These are phyloP conservation scores for Drosophila nannoptera DNA, from an alignment of 1,140 invertebrate species.

Conservation along the genomic window DNA sequence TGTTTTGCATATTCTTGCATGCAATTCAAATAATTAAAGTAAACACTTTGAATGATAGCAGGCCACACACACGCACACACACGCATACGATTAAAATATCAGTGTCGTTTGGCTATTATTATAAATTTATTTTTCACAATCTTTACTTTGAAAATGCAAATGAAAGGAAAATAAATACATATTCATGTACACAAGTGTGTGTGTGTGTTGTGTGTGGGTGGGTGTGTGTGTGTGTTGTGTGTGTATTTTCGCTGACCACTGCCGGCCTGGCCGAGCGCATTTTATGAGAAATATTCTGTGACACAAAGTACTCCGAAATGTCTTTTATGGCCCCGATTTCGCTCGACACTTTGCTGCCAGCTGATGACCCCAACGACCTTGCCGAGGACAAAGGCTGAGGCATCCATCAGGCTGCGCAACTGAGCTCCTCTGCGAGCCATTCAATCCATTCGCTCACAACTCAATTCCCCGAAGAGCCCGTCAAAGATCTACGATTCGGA, in stretches of 20 bases:
- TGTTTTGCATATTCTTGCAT: conserved; percentile 22
- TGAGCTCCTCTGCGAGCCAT: too few relatives aligned
- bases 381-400: too few relatives aligned
- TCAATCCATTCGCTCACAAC: too few relatives aligned
- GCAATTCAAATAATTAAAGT: conserved; percentile 67
- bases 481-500: too few relatives aligned
- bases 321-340: conserved; percentile 32
- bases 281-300: conserved; percentile 48
- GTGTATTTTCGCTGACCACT: conserved; percentile 28
- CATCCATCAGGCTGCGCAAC: too few relatives aligned
- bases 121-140: conserved; percentile 39
- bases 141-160: conserved; percentile 51
- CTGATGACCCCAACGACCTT: conserved; percentile 19
- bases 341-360: conserved; percentile 35
- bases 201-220: background rate
- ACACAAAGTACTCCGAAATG: conserved; percentile 42
- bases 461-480: too few relatives aligned
- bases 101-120: conserved; percentile 58
- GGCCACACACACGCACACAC: conserved; percentile 6
- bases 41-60: conserved; percentile 62
- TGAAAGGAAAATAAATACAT: conserved; percentile 39
- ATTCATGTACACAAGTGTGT: background rate
- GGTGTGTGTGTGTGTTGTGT: conserved; percentile 15
- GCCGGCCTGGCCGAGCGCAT: conserved; percentile 12
- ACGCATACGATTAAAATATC: conserved; percentile 56